Evolutionary conservation across 2,113 vertebrate genomes (phyloP).

Genomic region (Etheostoma spectabile): DNA sequence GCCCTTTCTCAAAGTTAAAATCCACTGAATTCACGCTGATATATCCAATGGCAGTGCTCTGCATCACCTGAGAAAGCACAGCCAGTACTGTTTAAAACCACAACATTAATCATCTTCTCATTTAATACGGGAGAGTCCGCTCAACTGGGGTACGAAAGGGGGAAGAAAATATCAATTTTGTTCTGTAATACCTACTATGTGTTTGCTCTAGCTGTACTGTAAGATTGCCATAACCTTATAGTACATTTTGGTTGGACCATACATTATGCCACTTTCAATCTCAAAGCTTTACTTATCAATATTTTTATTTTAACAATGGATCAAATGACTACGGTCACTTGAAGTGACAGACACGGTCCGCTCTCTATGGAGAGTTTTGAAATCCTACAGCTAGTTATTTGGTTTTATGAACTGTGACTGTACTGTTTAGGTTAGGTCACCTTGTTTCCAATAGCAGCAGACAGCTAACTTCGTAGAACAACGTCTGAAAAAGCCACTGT

Average conservation of each 20-base stretch:
- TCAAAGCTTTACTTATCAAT: not conserved
- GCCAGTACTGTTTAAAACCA: not conserved
- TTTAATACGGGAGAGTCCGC: not conserved
- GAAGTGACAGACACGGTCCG: not conserved
- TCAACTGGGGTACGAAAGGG: not conserved
- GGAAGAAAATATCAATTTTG: not conserved
- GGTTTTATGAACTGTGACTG: not conserved
- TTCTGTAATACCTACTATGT: not conserved
- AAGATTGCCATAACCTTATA: not conserved
- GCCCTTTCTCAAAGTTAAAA: constrained; percentile 24
- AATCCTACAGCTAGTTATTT: not conserved
- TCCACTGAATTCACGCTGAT: constrained; percentile 19
- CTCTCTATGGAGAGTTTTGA: not conserved
- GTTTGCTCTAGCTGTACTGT: not conserved
- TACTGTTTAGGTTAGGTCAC: not conserved
- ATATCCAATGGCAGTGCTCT: constrained; percentile 14
- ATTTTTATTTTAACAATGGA: not conserved
- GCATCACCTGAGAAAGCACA: constrained; percentile 16
- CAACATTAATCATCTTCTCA: not conserved
- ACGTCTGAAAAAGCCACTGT: not conserved
- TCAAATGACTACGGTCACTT: not conserved
- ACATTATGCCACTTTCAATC: not conserved
- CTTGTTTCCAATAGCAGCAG: not conserved
- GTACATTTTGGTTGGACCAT: not conserved
- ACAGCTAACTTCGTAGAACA: not conserved